Evolutionary conservation across 2,113 vertebrate genomes (phyloP).

Genomic region (Nycticorax nycticorax): DNA sequence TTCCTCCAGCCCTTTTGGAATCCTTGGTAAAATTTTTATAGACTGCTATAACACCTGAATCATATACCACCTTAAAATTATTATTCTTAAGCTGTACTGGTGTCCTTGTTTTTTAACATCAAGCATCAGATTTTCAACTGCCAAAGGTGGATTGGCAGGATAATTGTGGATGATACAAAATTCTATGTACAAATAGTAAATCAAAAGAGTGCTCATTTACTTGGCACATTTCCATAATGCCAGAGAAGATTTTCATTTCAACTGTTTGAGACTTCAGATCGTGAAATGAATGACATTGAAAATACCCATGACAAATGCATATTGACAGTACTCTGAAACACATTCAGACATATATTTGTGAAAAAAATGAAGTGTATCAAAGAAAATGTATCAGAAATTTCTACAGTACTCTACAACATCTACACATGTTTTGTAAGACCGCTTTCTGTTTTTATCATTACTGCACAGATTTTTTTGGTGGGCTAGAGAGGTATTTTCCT

Average conservation of each 20-base stretch:
- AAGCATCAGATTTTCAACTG: background rate
- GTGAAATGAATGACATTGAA: constrained; percentile 45
- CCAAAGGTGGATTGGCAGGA: background rate
- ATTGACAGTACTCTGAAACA: background rate
- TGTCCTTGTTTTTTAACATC: background rate
- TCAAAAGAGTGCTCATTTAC: background rate
- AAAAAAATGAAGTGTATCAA: background rate
- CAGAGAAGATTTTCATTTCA: constrained; percentile 18
- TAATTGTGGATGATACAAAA: constrained; percentile 37
- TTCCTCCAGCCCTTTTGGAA: background rate
- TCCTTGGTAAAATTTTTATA: background rate
- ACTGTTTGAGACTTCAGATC: constrained; percentile 43
- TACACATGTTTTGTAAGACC: background rate
- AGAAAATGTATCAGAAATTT: constrained; percentile 16
- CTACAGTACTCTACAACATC: background rate
- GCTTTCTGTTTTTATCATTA: background rate
- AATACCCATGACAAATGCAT: background rate
- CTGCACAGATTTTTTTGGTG: background rate
- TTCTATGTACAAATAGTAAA: constrained; percentile 21
- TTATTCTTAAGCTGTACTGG: background rate
- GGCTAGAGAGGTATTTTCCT: background rate
- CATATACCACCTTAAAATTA: background rate
- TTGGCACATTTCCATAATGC: background rate
- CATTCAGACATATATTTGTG: constrained; percentile 4
- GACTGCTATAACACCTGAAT: background rate